Evolutionary conservation across 2,888 invertebrate species (phyloP).

Genomic region (Torymus auratus): DNA sequence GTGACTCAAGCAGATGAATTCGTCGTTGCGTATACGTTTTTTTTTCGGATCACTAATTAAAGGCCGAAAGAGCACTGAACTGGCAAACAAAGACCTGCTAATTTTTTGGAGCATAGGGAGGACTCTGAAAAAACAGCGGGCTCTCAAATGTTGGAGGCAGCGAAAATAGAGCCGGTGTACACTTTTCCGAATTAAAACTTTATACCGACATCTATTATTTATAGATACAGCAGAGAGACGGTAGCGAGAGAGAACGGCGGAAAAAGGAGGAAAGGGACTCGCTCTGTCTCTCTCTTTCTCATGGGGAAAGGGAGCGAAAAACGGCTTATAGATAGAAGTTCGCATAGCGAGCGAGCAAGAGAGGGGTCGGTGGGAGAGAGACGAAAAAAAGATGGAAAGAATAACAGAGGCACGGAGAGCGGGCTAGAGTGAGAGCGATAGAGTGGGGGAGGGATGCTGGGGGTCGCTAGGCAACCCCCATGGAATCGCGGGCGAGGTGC

Average conservation of each 20-base stretch:
- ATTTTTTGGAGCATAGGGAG: no score
- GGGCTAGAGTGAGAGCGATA: conserved; percentile 6
- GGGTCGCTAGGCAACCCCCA: conserved; percentile 73
- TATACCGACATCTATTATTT: conserved; percentile 33
- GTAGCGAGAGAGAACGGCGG: conserved; percentile 1
- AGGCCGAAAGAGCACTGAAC: no score
- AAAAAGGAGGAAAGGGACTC: neutral
- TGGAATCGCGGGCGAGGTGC: conserved; percentile 59
- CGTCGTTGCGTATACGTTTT: no score
- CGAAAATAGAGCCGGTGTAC: neutral
- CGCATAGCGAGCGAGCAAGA: neutral
- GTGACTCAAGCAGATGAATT: no score
- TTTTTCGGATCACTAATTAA: no score
- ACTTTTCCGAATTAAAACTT: conserved; percentile 29
- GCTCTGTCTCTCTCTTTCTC: no score
- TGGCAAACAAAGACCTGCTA: no score
- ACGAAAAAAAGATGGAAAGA: conserved; percentile 48
- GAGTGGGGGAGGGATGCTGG: conserved; percentile 42
- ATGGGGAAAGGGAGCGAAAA: neutral
- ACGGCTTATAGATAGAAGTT: conserved; percentile 6
- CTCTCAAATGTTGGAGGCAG: no score
- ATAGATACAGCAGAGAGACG: neutral
- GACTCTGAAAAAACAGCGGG: no score
- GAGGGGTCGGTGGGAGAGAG: conserved; percentile 29
- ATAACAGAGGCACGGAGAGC: conserved; percentile 32